phyloP scores from a whole-genome alignment of 2,888 invertebrate species.

The Eupithecia dodoneata region DNA sequence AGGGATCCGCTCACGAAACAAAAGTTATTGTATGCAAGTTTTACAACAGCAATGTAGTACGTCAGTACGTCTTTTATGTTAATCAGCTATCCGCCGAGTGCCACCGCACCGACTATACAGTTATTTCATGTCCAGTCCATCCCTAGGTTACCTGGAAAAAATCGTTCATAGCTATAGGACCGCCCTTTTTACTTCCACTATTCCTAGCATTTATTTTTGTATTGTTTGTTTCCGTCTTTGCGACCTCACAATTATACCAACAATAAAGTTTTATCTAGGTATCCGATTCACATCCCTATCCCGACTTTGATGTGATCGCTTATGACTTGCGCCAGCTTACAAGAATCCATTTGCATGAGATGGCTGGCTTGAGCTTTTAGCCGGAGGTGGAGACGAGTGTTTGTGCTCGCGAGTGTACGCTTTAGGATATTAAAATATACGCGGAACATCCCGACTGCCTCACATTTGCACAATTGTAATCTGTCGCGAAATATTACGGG shows the following conservation, averaged over 20 bases:
- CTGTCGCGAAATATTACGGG: slow-evolving; percentile 7
- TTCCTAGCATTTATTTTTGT: too few relatives aligned
- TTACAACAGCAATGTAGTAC: neutral
- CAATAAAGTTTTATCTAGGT: neutral
- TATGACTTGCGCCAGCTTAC: slow-evolving; percentile 28
- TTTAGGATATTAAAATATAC: slow-evolving; percentile 48
- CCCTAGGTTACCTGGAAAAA: neutral
- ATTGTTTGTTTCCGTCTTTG: too few relatives aligned
- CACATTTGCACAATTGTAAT: slow-evolving; percentile 26
- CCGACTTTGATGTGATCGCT: slow-evolving; percentile 16
- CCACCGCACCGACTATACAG: neutral
- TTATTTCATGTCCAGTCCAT: neutral
- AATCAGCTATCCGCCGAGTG: neutral
- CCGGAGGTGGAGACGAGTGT: slow-evolving; percentile 38
- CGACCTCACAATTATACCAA: too few relatives aligned
- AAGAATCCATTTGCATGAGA: slow-evolving; percentile 49
- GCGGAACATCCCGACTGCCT: slow-evolving; percentile 23
- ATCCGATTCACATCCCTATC: neutral
- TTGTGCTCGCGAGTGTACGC: slow-evolving; percentile 41
- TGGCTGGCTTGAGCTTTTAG: slow-evolving; percentile 47
- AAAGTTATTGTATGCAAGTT: neutral
- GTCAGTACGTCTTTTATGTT: neutral
- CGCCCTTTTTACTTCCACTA: neutral
- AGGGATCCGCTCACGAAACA: neutral
- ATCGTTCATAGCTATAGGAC: neutral